A percentile compares a stretch with the other conserved stretches of the same genome.
Conservation (phyloP, 2,113 vertebrate genomes). For the Rissa tridactyla region DNA sequence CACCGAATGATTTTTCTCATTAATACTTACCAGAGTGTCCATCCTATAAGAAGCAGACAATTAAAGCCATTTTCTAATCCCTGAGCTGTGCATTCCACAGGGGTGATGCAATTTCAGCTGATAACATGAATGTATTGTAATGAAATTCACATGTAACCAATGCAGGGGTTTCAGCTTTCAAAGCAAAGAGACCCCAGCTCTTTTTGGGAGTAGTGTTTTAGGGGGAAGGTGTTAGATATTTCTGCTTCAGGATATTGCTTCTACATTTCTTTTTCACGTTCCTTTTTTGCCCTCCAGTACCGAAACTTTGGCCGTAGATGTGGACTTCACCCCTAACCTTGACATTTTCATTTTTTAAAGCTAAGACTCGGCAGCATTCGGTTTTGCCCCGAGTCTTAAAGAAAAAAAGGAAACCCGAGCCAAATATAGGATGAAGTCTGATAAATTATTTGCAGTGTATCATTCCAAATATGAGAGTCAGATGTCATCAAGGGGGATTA, state of each 20-base stretch:
- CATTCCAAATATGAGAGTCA: conserved; percentile 23
- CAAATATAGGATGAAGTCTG: neutral
- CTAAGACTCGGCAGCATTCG: neutral
- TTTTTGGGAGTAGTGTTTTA: neutral
- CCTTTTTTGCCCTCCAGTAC: neutral
- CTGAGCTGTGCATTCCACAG: neutral
- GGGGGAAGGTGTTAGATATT: neutral
- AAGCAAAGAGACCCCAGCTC: neutral
- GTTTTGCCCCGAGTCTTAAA: neutral
- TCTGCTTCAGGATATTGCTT: neutral
- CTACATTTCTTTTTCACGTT: neutral
- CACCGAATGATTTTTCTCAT: neutral
- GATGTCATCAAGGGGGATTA: conserved; percentile 27
- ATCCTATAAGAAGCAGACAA: neutral
- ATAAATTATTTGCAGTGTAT: conserved; percentile 34
- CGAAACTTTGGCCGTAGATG: neutral
- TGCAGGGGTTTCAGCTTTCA: neutral
- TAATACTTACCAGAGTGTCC: neutral
- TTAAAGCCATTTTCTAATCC: neutral
- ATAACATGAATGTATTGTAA: neutral
- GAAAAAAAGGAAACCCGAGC: neutral
- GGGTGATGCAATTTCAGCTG: neutral
- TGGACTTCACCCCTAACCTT: neutral
- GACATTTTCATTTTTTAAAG: conserved; percentile 18
- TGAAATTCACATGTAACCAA: neutral